Conservation (phyloP, 2,113 vertebrate species). For the Apus apus region DNA sequence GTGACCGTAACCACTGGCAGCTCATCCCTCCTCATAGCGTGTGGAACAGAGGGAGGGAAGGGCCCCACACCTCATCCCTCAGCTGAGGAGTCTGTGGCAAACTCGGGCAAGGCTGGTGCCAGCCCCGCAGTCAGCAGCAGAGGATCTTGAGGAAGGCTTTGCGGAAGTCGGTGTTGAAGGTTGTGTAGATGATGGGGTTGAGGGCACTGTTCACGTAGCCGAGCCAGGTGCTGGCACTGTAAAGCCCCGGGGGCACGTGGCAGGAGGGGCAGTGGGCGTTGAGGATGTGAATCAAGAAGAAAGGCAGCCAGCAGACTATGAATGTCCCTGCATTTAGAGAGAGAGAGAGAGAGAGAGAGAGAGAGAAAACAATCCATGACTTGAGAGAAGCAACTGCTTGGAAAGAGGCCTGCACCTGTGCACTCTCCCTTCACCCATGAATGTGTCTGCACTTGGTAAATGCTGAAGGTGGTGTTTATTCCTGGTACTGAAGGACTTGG, state of each 20-base stretch:
- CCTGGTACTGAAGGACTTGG: not conserved
- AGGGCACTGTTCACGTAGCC: constrained; percentile 93
- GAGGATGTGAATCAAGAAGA: constrained; percentile 94
- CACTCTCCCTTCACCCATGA: not conserved
- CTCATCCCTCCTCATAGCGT: fast-evolving
- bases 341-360: constrained; percentile 29
- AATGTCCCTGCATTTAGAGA: constrained; percentile 85
- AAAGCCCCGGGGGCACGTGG: constrained; percentile 83
- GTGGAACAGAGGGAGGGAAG: not conserved
- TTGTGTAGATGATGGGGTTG: constrained; percentile 94
- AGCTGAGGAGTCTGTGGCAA: not conserved
- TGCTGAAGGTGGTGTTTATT: fast-evolving
- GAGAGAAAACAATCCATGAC: not conserved
- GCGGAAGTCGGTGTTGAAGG: constrained; percentile 92
- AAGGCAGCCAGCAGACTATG: constrained; percentile 95
- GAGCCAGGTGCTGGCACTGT: constrained; percentile 93
- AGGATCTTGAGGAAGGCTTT: constrained; percentile 95
- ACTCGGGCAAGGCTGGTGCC: fast-evolving
- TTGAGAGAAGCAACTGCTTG: not conserved
- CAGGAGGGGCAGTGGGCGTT: constrained; percentile 91
- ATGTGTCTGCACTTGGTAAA: not conserved
- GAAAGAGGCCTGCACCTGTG: not conserved
- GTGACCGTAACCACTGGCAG: fast-evolving
- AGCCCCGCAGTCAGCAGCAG: constrained; percentile 75
- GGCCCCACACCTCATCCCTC: not conserved